A percentile compares a stretch with the other conserved stretches of the same genome.
These are phyloP conservation scores for Myripristis murdjan DNA, from an alignment of 2,797 vertebrate genomes.

Conservation along the genomic window DNA sequence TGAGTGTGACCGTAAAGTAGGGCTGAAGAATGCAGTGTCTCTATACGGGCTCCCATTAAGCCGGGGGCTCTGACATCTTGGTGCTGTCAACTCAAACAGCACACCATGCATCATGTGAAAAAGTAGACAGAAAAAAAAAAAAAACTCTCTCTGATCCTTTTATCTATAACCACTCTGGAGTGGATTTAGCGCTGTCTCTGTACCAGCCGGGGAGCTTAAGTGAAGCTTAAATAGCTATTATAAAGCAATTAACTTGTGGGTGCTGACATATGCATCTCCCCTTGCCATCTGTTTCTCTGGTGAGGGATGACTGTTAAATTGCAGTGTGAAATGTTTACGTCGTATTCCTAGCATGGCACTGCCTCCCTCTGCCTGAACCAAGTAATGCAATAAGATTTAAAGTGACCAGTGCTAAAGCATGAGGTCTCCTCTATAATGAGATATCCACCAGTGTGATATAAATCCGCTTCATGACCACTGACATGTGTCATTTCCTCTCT, in stretches of 20 bases:
- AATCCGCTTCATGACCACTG: too few species aligned
- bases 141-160: constrained; percentile 62
- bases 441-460: too few species aligned
- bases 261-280: constrained; percentile 83
- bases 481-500: neutral
- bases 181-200: constrained; percentile 77
- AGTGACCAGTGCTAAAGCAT: neutral
- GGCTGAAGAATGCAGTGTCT: constrained; percentile 9
- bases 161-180: constrained; percentile 75
- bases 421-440: too few species aligned
- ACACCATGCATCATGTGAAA: constrained; percentile 71
- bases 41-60: constrained; percentile 26
- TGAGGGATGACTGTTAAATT: constrained; percentile 72
- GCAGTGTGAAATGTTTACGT: constrained; percentile 38
- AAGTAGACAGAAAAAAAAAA: constrained; percentile 55
- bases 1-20: neutral
- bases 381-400: constrained; percentile 54
- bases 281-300: constrained; percentile 80
- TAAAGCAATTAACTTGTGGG: constrained; percentile 86
- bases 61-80: constrained; percentile 29
- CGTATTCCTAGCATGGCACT: constrained; percentile 58
- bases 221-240: constrained; percentile 85
- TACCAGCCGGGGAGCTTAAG: constrained; percentile 77
- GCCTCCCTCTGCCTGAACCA: constrained; percentile 69
- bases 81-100: constrained; percentile 47